Base-by-base conservation (phyloP, 2,888 invertebrate genomes). In the Meganola albula region DNA sequence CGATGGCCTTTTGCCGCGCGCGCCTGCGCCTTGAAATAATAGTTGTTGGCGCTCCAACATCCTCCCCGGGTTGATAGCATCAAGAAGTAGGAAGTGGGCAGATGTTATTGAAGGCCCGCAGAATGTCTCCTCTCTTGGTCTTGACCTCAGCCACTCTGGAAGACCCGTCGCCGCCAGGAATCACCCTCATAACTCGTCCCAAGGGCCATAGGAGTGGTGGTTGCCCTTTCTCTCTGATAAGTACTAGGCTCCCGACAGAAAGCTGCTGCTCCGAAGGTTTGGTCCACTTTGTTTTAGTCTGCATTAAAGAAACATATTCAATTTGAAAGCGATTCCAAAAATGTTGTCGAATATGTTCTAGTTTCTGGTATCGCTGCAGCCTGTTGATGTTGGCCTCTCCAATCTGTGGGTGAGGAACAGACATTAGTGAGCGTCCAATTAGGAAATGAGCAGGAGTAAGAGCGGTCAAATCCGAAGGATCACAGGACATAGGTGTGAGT, bases 361-460 rank as follows among this genome's bases (percentile, higher is more conserved):
- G 2, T 8, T 20, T 18, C 8, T 27, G 3, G 9, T 11, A 27
- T 8, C 27, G 20, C 9, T 27, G 9, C 1, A 27, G 12, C 2
- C 20, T 9, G n/a, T 7, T 11, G 20, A 27, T 20, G 12, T 16
- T 11, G 2, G 2, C 21, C 1, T 33, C 38, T 7, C 34, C n/a
- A 1, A 34, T 16, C 16, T 41, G 26, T 2, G 34, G 37, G 22
- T 20, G 9, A 4, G 40, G 30, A 9, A 34, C 10, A 6, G 26
- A 23, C 9, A 11, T 34, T 4, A 40, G 31, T 14, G 38, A 8
- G 25, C 35, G 32, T 12, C 38, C 41, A 25, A 44, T 42, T 5
- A 50, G 7, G 25, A 46, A 44, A 9, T 49, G 49, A 16, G 34
- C 12, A 10, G 43, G 44, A 14, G 44, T 37, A 1, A 49, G 30